Conservation (phyloP, 2,888 invertebrate genomes). For the Lasioglossum morio region DNA sequence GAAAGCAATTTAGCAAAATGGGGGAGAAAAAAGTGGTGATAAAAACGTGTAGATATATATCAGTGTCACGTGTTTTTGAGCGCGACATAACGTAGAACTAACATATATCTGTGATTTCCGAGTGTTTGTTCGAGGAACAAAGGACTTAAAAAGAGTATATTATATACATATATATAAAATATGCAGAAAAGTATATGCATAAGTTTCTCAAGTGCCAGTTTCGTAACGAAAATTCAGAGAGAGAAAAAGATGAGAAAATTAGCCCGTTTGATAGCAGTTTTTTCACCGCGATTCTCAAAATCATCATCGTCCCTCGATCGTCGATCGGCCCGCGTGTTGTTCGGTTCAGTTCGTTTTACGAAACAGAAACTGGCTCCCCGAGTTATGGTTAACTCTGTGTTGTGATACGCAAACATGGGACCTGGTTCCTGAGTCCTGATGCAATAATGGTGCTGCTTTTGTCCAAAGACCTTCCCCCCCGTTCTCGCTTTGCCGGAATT, state of each 20-base stretch:
- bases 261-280: conserved; percentile 12
- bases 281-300: conserved; percentile 14
- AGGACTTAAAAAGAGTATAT: conserved; percentile 15
- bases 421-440: conserved; percentile 30
- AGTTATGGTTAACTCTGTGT: conserved; percentile 57
- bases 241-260: conserved; percentile 8
- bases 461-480: conserved; percentile 57
- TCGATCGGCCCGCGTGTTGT: conserved; percentile 50
- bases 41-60: conserved; percentile 19
- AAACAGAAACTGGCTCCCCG: conserved; percentile 43
- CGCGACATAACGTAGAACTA: conserved; percentile 50
- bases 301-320: conserved; percentile 18
- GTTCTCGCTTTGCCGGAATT: conserved; percentile 58
- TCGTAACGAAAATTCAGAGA: conserved; percentile 44
- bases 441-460: conserved; percentile 69
- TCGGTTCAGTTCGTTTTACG: conserved; percentile 15
- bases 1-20: conserved; percentile 1
- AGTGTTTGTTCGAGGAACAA: conserved; percentile 56
- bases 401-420: conserved; percentile 59
- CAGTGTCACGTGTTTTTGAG: conserved; percentile 65
- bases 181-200: conserved; percentile 1
- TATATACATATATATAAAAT: not conserved
- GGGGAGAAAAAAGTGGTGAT: conserved; percentile 46
- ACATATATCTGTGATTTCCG: conserved; percentile 67
- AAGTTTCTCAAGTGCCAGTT: conserved; percentile 69